Evolutionary conservation across 2,888 invertebrate species (phyloP).

Genomic region (Diplolepis rosae): DNA sequence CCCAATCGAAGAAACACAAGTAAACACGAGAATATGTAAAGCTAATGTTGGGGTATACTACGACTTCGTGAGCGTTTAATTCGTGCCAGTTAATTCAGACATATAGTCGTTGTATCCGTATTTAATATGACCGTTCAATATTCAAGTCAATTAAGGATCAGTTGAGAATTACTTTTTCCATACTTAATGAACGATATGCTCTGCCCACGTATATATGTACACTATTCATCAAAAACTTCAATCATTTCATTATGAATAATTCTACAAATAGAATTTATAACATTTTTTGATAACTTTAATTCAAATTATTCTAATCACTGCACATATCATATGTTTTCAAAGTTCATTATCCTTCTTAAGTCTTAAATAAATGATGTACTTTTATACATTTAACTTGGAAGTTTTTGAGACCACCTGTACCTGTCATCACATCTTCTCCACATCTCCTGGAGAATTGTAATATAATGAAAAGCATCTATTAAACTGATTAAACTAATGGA

Average conservation of each 20-base stretch:
- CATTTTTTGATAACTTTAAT: too few species aligned
- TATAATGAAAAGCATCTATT: too few species aligned
- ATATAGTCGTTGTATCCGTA: neutral
- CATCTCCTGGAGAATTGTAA: too few species aligned
- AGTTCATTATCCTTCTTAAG: too few species aligned
- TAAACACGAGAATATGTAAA: neutral
- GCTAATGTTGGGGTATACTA: neutral
- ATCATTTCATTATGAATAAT: neutral
- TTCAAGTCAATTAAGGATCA: slow-evolving; percentile 4
- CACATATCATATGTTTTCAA: too few species aligned
- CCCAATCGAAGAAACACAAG: neutral
- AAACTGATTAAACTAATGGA: too few species aligned
- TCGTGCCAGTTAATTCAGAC: slow-evolving; percentile 6
- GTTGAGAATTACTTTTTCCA: neutral
- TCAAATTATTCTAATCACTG: too few species aligned
- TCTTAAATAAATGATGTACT: too few species aligned
- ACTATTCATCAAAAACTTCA: slow-evolving; percentile 8
- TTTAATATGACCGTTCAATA: neutral
- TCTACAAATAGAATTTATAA: neutral
- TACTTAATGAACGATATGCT: slow-evolving; percentile 2
- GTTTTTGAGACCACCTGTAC: too few species aligned
- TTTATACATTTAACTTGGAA: too few species aligned
- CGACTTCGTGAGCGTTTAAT: slow-evolving; percentile 3
- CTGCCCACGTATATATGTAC: neutral
- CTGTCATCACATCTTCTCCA: too few species aligned